phyloP scores from a whole-genome alignment of 1,140 invertebrate species.

The Macrocentrus cingulum region DNA sequence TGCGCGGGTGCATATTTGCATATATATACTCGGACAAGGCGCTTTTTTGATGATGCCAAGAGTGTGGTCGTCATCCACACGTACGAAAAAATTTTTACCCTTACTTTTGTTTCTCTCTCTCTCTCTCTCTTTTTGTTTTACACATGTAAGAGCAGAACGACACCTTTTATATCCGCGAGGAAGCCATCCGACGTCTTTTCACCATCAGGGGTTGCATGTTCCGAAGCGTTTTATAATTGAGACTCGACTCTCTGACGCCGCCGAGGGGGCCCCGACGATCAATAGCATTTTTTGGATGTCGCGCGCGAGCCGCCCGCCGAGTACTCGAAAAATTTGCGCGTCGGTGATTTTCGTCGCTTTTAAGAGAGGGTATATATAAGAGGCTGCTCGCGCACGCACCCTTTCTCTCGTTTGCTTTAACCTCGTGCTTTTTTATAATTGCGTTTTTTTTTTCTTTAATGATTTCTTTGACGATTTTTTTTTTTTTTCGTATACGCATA shows the following conservation, averaged over 20 bases:
- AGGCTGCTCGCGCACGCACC: constrained; percentile 5
- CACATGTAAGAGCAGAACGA: not conserved
- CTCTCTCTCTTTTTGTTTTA: constrained; percentile 4
- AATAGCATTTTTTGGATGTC: constrained; percentile 21
- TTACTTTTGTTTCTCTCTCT: constrained; percentile 6
- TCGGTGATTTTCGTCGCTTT: constrained; percentile 21
- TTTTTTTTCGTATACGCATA: no score
- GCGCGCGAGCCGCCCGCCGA: not conserved
- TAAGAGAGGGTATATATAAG: constrained; percentile 3
- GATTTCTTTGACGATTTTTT: constrained; percentile 19
- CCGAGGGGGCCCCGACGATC: not conserved
- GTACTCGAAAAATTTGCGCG: constrained; percentile 19
- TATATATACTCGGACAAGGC: constrained; percentile 5
- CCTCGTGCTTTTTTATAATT: constrained; percentile 53
- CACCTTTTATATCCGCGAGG: constrained; percentile 25
- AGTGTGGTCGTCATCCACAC: constrained; percentile 7
- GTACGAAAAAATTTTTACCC: constrained; percentile 24
- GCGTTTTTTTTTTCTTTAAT: constrained; percentile 56
- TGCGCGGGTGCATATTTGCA: constrained; percentile 5
- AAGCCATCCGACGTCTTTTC: constrained; percentile 14
- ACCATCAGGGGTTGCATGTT: constrained; percentile 24
- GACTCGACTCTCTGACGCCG: no score
- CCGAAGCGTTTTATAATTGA: constrained; percentile 28
- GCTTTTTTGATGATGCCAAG: constrained; percentile 1
- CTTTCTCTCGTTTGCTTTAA: constrained; percentile 35